These are phyloP conservation scores for Tachina fera DNA, from an alignment of 2,888 invertebrate genomes.

Conservation along the genomic window DNA sequence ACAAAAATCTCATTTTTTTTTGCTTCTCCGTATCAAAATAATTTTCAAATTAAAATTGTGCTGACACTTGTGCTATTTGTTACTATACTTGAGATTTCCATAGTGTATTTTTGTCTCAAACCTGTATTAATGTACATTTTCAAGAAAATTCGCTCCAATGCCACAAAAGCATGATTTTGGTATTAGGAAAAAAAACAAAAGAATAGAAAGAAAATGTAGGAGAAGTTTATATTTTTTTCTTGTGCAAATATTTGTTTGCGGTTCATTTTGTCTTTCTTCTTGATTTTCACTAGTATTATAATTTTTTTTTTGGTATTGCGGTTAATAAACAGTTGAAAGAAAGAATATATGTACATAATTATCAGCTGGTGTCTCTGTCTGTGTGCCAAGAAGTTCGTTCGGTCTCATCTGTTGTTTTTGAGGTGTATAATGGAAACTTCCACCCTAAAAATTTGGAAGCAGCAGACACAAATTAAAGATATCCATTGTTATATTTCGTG, in stretches of 20 bases:
- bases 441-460: background rate
- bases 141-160: constrained; percentile 3
- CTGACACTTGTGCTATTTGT: constrained; percentile 14
- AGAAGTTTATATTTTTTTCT: constrained; percentile 11
- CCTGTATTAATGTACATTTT: constrained; percentile 1
- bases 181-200: background rate
- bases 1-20: background rate
- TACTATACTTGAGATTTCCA: constrained; percentile 12
- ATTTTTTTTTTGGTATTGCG: constrained; percentile 25
- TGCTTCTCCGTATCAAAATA: background rate
- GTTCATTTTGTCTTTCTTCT: background rate
- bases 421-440: constrained; percentile 43
- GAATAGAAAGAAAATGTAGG: background rate
- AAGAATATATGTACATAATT: constrained; percentile 36
- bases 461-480: background rate
- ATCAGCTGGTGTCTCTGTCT: background rate
- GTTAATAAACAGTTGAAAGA: constrained; percentile 50
- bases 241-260: constrained; percentile 53
- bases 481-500: constrained; percentile 5
- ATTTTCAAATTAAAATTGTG: constrained; percentile 14
- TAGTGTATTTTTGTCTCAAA: constrained; percentile 16
- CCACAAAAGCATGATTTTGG: constrained; percentile 35
- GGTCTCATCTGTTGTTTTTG: constrained; percentile 34
- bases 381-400: background rate
- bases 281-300: background rate